Evolutionary conservation across 2,888 invertebrate species (phyloP).

Genomic region (Tanypteryx hageni): DNA sequence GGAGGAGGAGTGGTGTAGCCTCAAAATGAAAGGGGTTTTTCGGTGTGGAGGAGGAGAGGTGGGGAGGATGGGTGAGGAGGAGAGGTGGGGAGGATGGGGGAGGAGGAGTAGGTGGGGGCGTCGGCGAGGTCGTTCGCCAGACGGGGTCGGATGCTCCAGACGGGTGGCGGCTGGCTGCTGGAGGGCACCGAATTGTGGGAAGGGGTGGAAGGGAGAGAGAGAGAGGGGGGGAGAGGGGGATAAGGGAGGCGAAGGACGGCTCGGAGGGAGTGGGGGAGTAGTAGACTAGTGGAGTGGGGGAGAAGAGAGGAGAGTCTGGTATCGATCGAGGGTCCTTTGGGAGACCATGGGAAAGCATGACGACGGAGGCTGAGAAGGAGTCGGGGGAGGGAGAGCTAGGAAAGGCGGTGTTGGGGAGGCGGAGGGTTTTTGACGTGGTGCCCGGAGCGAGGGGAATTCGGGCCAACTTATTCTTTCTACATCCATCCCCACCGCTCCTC

Average conservation of each 20-base stretch:
- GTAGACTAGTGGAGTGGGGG: neutral
- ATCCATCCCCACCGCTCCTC: constrained; percentile 38
- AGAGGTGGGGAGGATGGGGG: neutral
- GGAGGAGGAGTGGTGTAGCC: neutral
- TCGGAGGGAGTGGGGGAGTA: neutral
- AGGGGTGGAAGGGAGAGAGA: neutral
- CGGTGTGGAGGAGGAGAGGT: neutral
- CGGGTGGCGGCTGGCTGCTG: neutral
- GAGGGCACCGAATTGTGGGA: constrained; percentile 11
- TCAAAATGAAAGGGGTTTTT: neutral
- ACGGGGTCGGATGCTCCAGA: constrained; percentile 62
- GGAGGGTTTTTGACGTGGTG: constrained; percentile 69
- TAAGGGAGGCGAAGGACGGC: constrained; percentile 58
- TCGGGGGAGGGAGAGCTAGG: constrained; percentile 67
- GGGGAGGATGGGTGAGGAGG: neutral
- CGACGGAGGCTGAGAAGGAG: constrained; percentile 59
- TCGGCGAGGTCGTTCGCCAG: constrained; percentile 59
- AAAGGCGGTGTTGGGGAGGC: constrained; percentile 67
- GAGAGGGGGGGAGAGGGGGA: neutral
- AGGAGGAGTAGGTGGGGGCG: neutral
- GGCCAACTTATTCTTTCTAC: constrained; percentile 65
- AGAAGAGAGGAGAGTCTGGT: constrained; percentile 34
- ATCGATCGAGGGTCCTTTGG: constrained; percentile 60
- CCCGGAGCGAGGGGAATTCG: constrained; percentile 68
- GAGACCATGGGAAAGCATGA: constrained; percentile 28